Evolutionary conservation across 2,113 vertebrate genomes (phyloP).

Genomic region (Pomatostomus ruficeps): DNA sequence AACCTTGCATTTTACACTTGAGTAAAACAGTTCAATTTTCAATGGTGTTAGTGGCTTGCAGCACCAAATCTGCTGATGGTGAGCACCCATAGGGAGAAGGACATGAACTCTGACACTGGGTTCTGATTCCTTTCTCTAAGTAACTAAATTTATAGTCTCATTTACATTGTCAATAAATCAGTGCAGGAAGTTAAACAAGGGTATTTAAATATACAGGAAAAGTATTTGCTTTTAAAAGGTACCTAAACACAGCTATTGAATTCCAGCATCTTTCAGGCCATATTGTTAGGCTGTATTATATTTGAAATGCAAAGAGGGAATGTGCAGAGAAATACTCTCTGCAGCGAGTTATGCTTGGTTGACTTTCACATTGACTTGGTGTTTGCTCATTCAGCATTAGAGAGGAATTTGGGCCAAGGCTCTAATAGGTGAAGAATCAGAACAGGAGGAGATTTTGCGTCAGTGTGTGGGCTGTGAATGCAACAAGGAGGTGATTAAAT

Average conservation of each 20-base stretch:
- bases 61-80: not conserved
- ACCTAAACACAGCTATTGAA: not conserved
- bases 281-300: not conserved
- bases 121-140: not conserved
- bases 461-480: constrained; percentile 43
- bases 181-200: not conserved
- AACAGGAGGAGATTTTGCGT: constrained; percentile 45
- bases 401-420: not conserved
- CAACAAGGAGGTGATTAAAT: constrained; percentile 46
- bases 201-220: not conserved
- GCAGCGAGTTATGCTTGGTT: constrained; percentile 10
- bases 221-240: not conserved
- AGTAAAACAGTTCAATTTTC: not conserved
- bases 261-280: not conserved
- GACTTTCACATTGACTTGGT: constrained; percentile 25
- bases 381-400: constrained; percentile 33
- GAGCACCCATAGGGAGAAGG: not conserved
- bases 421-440: constrained; percentile 27
- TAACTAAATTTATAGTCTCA: not conserved
- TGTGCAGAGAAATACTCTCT: not conserved
- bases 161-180: not conserved
- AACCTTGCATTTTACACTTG: not conserved
- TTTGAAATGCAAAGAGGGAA: not conserved
- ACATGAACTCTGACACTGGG: fast-evolving
- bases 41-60: not conserved